Evolutionary conservation across 2,888 invertebrate genomes (phyloP), one percentile per base, ranked within the genome.

Genomic region (Euzophera pinguis): DNA sequence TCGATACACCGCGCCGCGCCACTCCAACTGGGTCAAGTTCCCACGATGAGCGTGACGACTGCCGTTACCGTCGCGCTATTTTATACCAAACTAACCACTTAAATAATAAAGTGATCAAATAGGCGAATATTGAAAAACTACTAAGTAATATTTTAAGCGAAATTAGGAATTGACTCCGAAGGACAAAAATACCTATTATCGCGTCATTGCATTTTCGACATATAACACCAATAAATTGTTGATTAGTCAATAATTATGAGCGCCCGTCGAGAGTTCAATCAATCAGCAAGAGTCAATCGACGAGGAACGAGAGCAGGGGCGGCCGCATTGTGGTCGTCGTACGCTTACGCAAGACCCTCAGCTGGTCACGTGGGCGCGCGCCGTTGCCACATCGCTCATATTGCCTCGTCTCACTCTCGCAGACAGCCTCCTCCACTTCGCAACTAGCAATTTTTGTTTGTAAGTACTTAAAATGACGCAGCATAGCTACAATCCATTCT

Each of bases 301-400:
- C 60, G 62, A 67, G 65, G 62, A 73, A 65, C 65, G 64, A 67
- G 69, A 74, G 65, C 67, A 62, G 62, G 59, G 57, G 61, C 63
- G 64, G 61, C 69, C 72, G 73, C 72, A 66, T 67, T 69, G 83
- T 81, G 78, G 78, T 81, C 74, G 79, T 77, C 78, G 82, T 74
- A 81, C 78, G 80, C 85, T 89, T 89, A 89, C 90, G 89, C 87
- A 89, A 89, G 86, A 84, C 75, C 78, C 82, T 81, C 80, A 79
- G 74, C 76, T 74, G 71, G 78, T 88, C 87, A 88, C 88, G 85
- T 88, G 86, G 84, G 74, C 75, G 68, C 58, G 88, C 85, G 76
- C 72, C 78, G 89, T 88, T 89, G 89, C 87, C 88, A 74, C 69
- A 74, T 73, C 69, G 84, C 67, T 64, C 71, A 59, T 61, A 59